Base-by-base conservation (phyloP, 2,113 vertebrate genomes). In the Sterrhoptilus dennistouni region DNA sequence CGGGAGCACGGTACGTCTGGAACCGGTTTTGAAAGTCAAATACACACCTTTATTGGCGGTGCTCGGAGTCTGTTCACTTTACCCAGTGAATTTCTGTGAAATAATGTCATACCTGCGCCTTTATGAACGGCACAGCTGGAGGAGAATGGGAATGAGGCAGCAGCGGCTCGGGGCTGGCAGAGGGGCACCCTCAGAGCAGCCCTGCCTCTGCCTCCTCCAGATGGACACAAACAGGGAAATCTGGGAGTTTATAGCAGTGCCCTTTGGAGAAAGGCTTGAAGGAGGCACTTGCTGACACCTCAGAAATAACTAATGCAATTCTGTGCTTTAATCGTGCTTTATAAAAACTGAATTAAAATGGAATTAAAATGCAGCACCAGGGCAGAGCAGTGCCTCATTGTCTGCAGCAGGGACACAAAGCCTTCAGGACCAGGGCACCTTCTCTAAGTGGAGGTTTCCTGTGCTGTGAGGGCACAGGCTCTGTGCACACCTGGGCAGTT, bases 21-120 rank as follows among this genome's bases (percentile, higher is more conserved):
- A 97, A 86, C 80, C 94, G 59, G 45, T 24, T 90, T 93, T 93
- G 91, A 98, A 97, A 97, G 79, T 61, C 94, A 90, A 96, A 93
- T 90, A 19, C 64, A 22, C 28, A 44, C 56, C 84, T 89, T 97
- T 89, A 92, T 96, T 97, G 96, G 84, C 79, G 94, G 5, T 71
- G 74, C 76, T 90, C 40, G 42, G 69, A n/a, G 53, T 20, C 50
- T 92, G 29, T 10, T 93, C 89, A 74, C 86, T 88, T 88, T 86
- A 92, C 49, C 86, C 91, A 90, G 20, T 61, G 76, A 54, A 28
- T 89, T 96, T 68, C 74, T 75, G n/a, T 56, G 88, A 95, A 96
- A 96, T 96, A 94, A 80, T 89, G 70, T 80, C 91, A 24, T 68
- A 83, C 81, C 52, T 69, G 59, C n/a, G 59, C 75, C 88, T 87